Evolutionary conservation across 2,797 vertebrate species (phyloP), one percentile per base, ranked within the genome.

Genomic region (Anolis apletophallus): DNA sequence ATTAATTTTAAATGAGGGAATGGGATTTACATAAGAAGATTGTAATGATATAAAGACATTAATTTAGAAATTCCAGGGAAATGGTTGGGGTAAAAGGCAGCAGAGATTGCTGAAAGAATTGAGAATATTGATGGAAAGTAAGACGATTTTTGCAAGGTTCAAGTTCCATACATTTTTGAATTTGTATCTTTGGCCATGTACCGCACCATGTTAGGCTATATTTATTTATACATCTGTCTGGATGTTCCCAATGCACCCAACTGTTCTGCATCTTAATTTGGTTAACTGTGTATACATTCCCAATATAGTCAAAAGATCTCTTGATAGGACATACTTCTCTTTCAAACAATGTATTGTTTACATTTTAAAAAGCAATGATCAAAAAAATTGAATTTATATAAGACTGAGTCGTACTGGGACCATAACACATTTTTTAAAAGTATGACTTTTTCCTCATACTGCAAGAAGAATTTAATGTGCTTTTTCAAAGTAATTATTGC

Each of bases 111-210:
- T 46, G 46, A 34, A 75, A 16, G 40, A 54, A 1, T 7, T 78
- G 36, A 77, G 72, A 83, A 54, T 40, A 74, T 19, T 61, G 90
- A 90, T 86, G 36, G 78, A 93, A 90, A 87, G 84, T 83, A 90
- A 23, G 50, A 14, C 32, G 12, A 5, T 32, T 54, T 50, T 52
- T 54, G 54, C 21, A 57, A 17, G 36, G 6, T 54, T 3, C 34
- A 59, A 52, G 32, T 5, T 76, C 26, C 52, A n/a, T 57, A 21
- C 34, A 69, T 55, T 36, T 76, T 26, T 87, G 57, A 82, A 69
- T 50, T 67, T 84, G 74, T 57, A 10, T 73, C 21, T 73, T 21
- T 73, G 71, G 16, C 40, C 61, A 64, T 73, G 10, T 68, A 68
- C 29, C 11, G 19, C 26, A 32, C 23, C 26, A 67, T 80, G 26